Base-by-base conservation (phyloP, 2,888 invertebrate species). In the Drosophila macrospina region DNA sequence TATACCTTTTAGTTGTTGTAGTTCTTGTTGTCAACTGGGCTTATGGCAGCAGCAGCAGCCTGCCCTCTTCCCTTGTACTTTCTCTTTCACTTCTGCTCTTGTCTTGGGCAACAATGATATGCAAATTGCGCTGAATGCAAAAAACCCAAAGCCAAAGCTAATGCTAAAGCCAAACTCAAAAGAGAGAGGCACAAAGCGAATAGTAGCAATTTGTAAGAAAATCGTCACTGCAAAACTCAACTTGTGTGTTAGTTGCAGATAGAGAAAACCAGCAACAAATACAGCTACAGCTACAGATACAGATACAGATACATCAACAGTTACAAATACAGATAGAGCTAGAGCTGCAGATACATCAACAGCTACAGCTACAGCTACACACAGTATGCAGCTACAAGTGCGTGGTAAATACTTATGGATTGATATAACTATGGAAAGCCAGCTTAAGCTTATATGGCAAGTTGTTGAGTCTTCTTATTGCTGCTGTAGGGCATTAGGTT, bases 91-190 rank as follows among this genome's bases (percentile, higher is more conserved):
- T 47, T 30, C 24, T 24, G 26, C 37, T 57, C 28, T 39, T 15
- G 47, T 67, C 60, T 50, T 61, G 45, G 48, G 41, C 65, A 60
- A 62, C 71, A 73, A 79, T 78, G 74, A 72, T 87, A 84, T 87
- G 87, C 83, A 87, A 84, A 84, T 85, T 85, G 86, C 61, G 55
- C 61, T 55, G 64, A 75, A 72, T 62, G 41, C 24, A 50, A 56
- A 20, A 20, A 20, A 20, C n/a, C n/a, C n/a, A n/a, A 48, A 20
- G 1, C 28, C 28, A 28, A 47, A 30, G 30, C 36, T 39, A 15
- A 28, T 28, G 39, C 30, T 39, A 45, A 30, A 64, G 13, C 26
- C 15, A 39, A 42, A 41, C 32, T 26, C 20, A 45, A 48, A 28
- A 55, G 28, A 66, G 39, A 62, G 47, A 41, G 73, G 47, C 52